Evolutionary conservation across 2,797 vertebrate species (phyloP).

Genomic region (Brachyalestes nurse): DNA sequence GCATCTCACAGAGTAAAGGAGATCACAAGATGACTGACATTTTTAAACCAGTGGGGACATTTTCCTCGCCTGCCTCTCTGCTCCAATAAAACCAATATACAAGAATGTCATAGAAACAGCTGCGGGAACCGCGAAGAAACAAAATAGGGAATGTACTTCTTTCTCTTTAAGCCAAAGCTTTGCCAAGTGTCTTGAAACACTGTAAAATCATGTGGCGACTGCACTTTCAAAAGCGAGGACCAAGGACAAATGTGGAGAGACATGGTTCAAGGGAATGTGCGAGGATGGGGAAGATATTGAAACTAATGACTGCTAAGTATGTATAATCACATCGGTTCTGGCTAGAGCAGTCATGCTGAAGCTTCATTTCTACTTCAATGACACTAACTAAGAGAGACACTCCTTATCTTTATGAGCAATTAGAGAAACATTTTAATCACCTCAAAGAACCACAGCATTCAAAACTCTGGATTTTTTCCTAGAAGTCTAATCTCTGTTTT

Average conservation of each 20-base stretch:
- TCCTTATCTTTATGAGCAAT: not conserved
- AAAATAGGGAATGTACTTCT: constrained; percentile 18
- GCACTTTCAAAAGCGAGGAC: not conserved
- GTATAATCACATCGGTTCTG: constrained; percentile 25
- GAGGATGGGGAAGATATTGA: constrained; percentile 8
- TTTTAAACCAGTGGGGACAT: constrained; percentile 9
- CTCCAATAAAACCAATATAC: not conserved
- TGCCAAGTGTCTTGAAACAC: not conserved
- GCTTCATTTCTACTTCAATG: not conserved
- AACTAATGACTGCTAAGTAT: constrained; percentile 36
- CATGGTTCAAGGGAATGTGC: constrained; percentile 14
- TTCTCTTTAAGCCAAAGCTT: not conserved
- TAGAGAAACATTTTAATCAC: not conserved
- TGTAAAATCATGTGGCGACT: not conserved
- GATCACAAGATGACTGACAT: constrained; percentile 12
- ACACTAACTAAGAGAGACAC: not conserved
- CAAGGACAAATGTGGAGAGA: constrained; percentile 11
- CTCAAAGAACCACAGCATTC: not conserved
- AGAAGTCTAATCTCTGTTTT: constrained; percentile 2
- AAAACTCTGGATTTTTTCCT: not conserved
- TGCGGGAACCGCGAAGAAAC: constrained; percentile 13
- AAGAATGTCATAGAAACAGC: constrained; percentile 30
- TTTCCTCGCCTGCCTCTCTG: constrained; percentile 20
- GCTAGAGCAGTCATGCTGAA: constrained; percentile 17
- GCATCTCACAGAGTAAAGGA: constrained; percentile 12